Evolutionary conservation across 2,888 invertebrate genomes (phyloP), one percentile per base, ranked within the genome.

Genomic region (Rhimphoctona megacephalus): DNA sequence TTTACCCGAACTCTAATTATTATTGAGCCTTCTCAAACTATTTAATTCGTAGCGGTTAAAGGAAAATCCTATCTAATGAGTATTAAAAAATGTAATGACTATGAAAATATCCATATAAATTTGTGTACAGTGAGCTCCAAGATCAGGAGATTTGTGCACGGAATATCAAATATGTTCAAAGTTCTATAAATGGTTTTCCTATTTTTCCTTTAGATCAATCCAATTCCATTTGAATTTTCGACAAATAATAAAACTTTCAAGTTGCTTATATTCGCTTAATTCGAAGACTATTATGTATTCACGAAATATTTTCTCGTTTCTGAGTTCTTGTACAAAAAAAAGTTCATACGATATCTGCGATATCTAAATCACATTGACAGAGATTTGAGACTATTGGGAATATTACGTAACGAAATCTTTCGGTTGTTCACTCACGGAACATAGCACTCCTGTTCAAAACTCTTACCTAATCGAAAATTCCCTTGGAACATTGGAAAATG

Each of bases 401-500:
- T 39, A 30, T 30, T 8, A 39, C 7, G 54, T 43, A 67, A 54
- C 17, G 39, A n/a, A 54, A 67, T n/a, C 36, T 30, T 25, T 52
- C 39, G 57, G 25, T 22, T 2, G 30, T 54, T 81, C 52, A 64
- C 36, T 52, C 25, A 64, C 25, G 30, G 66, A 67, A 67, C n/a
- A 66, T 67, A 33, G 36, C n/a, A 17, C 17, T 52, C 25, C 14
- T 22, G 64, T 67, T 49, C 11, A 43, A 39, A 67, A 39, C 30
- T 25, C 52, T 73, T 57, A 17, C 7, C 14, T 39, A 52, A 67
- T 74, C 8, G 81, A 66, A 49, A 64, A 64, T 49, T 64, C 30
- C 14, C n/a, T 46, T 49, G 9, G 22, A 76, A 30, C 25, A 61
- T 61, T 76, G 30, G 5, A 46, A 73, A 74, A 74, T 30, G 1